phyloP scores from a whole-genome alignment of 2,888 invertebrate species.

The Melangyna quadrimaculata region DNA sequence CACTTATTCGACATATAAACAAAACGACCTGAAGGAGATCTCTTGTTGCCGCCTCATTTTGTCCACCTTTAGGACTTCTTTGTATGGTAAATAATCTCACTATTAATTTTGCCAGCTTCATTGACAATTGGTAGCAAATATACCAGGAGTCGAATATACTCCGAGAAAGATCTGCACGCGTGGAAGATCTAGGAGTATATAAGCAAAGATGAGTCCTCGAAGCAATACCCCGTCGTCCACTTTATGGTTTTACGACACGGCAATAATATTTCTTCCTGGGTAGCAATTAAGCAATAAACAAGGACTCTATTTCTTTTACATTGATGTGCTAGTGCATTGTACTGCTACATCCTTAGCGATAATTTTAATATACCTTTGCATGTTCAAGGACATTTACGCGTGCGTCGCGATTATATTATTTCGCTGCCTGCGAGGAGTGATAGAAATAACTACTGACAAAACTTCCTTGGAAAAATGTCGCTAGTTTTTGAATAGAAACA shows the following conservation, averaged over 20 bases:
- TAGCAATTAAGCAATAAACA: conserved; percentile 77
- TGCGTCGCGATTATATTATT: conserved; percentile 72
- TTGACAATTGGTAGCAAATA: conserved; percentile 75
- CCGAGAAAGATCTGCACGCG: conserved; percentile 74
- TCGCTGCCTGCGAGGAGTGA: conserved; percentile 52
- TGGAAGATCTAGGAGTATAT: conserved; percentile 35
- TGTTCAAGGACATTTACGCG: conserved; percentile 76
- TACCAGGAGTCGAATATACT: conserved; percentile 72
- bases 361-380: conserved; percentile 72
- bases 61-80: conserved; percentile 70
- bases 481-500: conserved; percentile 59
- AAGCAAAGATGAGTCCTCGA: conserved; percentile 2
- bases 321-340: too few species aligned
- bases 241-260: conserved; percentile 80
- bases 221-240: conserved; percentile 76
- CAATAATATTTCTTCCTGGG: conserved; percentile 79
- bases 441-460: neutral
- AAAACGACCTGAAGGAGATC: conserved; percentile 38
- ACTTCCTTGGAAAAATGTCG: conserved; percentile 61
- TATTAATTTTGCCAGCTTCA: conserved; percentile 76
- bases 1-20: conserved; percentile 47
- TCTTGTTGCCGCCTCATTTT: conserved; percentile 17
- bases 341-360: conserved; percentile 66
- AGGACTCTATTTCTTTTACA: conserved; percentile 49
- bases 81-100: conserved; percentile 74